These are phyloP conservation scores for Brachyrhaphis roseni DNA, from an alignment of 2,797 vertebrate genomes.

Conservation along the genomic window DNA sequence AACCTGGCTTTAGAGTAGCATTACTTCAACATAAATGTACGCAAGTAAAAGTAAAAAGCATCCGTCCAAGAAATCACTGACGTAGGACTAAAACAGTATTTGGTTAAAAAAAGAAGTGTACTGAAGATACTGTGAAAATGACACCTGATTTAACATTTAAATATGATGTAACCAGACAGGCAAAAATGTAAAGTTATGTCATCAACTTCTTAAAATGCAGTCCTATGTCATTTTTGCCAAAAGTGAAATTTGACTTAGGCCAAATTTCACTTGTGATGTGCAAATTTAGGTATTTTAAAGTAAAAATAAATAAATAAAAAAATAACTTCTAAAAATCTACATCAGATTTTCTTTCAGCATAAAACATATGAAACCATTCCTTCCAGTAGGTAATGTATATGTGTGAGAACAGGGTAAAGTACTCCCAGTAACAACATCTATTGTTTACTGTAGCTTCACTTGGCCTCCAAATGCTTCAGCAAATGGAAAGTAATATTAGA, in stretches of 20 bases:
- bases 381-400: background rate
- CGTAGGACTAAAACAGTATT: background rate
- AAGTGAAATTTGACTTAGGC: no score
- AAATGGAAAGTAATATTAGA: background rate
- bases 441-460: background rate
- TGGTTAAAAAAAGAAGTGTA: background rate
- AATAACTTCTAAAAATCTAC: background rate
- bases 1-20: background rate
- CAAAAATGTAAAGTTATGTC: background rate
- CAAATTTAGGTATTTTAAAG: background rate
- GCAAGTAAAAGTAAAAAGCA: background rate
- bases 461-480: background rate
- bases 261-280: background rate
- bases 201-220: no score
- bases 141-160: background rate
- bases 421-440: background rate
- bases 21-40: background rate
- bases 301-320: background rate
- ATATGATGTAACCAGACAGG: background rate
- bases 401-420: background rate
- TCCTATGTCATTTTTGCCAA: no score
- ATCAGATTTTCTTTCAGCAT: background rate
- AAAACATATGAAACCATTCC: background rate
- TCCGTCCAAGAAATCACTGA: background rate
- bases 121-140: background rate